Percentiles rank a stretch among this genome's conserved stretches.
Conservation (phyloP, 2,888 invertebrate genomes). For the Ectemnius cavifrons region DNA sequence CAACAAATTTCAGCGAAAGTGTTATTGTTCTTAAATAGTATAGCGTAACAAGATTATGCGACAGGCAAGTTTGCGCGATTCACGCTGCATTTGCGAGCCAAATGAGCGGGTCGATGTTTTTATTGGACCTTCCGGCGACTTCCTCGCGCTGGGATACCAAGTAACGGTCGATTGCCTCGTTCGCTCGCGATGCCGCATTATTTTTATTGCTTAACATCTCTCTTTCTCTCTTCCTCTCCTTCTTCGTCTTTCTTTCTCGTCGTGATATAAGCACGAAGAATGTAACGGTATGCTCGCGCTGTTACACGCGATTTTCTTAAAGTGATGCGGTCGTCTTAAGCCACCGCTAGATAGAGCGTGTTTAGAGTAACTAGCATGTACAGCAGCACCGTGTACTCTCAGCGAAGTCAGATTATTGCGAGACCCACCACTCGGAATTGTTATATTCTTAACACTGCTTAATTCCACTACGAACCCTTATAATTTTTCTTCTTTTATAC, state of each 20-base stretch:
- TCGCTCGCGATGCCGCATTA: not conserved
- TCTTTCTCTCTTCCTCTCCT: slow-evolving; percentile 2
- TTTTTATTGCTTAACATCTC: slow-evolving; percentile 7
- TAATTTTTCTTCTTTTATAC: too few relatives aligned
- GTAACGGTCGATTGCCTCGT: slow-evolving; percentile 35
- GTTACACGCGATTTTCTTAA: slow-evolving; percentile 13
- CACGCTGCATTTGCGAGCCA: slow-evolving; percentile 5
- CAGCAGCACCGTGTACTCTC: too few relatives aligned
- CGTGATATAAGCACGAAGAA: slow-evolving; percentile 6
- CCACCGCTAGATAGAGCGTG: too few relatives aligned
- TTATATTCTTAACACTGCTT: too few relatives aligned
- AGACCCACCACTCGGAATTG: too few relatives aligned
- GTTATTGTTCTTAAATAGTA: not conserved
- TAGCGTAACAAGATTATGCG: not conserved
- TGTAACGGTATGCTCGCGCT: slow-evolving; percentile 8
- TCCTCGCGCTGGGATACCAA: slow-evolving; percentile 13
- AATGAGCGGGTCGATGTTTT: slow-evolving; percentile 24
- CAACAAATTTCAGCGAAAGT: not conserved
- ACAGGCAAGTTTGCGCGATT: not conserved
- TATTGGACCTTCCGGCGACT: slow-evolving; percentile 13
- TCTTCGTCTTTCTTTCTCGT: slow-evolving; percentile 4
- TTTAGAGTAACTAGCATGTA: too few relatives aligned
- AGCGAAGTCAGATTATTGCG: too few relatives aligned
- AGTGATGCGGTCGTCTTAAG: not conserved
- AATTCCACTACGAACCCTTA: too few relatives aligned